phyloP scores from a whole-genome alignment of 2,797 vertebrate species.

The Chrysocyon brachyurus region DNA sequence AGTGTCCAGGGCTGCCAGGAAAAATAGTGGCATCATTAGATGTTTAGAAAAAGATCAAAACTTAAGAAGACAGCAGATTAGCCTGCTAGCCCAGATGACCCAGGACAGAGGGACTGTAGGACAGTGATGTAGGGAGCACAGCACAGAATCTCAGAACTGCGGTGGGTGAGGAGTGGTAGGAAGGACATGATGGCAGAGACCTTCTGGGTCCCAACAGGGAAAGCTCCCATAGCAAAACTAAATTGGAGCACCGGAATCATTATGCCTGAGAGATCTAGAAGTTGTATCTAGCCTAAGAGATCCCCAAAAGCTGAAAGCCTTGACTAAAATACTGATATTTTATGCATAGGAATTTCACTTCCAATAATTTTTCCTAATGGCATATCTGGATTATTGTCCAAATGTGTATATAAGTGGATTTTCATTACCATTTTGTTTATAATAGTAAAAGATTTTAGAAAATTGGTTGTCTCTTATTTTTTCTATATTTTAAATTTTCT shows the following conservation, averaged over 20 bases:
- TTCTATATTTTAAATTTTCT: conserved; percentile 26
- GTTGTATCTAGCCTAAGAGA: not conserved
- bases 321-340: not conserved
- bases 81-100: not conserved
- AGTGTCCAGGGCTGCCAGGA: not conserved
- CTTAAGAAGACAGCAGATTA: not conserved
- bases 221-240: not conserved
- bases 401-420: not conserved
- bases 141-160: not conserved
- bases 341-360: not conserved
- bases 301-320: not conserved
- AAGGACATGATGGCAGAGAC: not conserved
- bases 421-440: not conserved
- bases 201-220: not conserved
- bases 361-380: not conserved
- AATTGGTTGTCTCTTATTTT: not conserved
- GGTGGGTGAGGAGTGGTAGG: not conserved
- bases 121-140: not conserved
- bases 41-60: not conserved
- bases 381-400: not conserved
- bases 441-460: not conserved
- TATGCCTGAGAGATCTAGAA: not conserved
- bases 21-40: not conserved
- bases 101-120: not conserved
- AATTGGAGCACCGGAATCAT: not conserved